Evolutionary conservation across 2,113 vertebrate genomes (phyloP), one percentile per base, ranked within the genome.

Genomic region (rabbit (Oryctolagus cuniculus)): DNA sequence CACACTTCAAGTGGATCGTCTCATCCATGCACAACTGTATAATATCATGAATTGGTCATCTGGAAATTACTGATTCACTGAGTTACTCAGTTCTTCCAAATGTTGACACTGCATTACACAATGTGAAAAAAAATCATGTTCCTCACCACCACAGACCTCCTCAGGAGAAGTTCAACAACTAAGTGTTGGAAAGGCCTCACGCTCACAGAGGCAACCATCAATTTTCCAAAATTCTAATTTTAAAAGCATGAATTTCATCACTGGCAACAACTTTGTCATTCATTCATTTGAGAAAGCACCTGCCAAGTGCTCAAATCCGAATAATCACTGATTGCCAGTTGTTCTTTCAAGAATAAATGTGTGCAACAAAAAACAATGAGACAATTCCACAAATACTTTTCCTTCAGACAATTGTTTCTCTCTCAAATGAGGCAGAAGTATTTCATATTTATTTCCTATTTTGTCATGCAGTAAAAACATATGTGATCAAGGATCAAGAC

Each of bases 11-110:
- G 31, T 91, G 58, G 10, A 44, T 64, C 63, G 87, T 90, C 84
- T 82, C 88, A 75, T 21, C 34, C 29, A 69, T 7, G 25, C 6
- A 53, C 5, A n/a, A 83, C 89, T 95, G 80, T 90, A 27, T 61
- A 95, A 79, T 7, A 55, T 29, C 16, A 29, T 27, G 10, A 64
- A 78, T 3, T 64, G 17, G 58, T 83, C 85, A 94, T 64, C 51
- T 89, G 72, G 74, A 95, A 94, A 44, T 92, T 78, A 93, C 2
- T 2, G 22, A 38, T 93, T 91, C 51, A 96, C n/a, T 92, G 73
- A 94, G 61, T 77, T 92, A 93, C 25, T 84, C 6, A 64, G 38
- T 92, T 93, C 49, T 94, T 94, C 70, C 34, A 94, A 87, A 88
- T 73, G 87, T 19, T 92, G 36, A 81, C 58, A 63, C 83, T 77